A percentile compares a stretch with the other conserved stretches of the same genome.
These are phyloP conservation scores for Psittacus erithacus DNA, from an alignment of 2,113 vertebrate species.

Conservation along the genomic window DNA sequence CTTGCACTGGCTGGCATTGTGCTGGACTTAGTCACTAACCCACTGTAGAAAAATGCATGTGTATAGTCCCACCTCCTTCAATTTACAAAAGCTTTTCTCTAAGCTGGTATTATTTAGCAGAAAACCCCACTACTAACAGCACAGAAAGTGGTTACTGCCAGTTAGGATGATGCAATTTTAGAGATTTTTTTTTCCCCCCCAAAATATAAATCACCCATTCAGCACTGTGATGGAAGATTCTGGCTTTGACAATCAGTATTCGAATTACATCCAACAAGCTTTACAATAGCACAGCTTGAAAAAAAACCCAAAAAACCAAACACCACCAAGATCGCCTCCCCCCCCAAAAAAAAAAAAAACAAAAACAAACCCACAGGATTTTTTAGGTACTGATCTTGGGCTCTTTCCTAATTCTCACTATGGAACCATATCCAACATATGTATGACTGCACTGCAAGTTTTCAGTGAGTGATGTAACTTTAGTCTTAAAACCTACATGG, in stretches of 20 bases:
- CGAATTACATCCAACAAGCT: neutral
- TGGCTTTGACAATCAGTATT: neutral
- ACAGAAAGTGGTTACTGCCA: neutral
- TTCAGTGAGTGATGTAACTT: neutral
- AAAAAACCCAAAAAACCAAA: neutral
- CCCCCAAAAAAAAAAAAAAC: too few species aligned
- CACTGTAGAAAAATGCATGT: neutral
- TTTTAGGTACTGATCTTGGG: neutral
- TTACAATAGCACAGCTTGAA: neutral
- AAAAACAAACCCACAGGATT: neutral
- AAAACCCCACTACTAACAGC: neutral
- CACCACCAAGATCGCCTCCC: too few species aligned
- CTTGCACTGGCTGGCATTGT: neutral
- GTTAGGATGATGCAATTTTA: neutral
- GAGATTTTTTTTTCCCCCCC: neutral
- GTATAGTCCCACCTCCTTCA: neutral
- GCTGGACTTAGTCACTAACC: neutral
- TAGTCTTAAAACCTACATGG: neutral
- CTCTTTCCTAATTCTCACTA: neutral
- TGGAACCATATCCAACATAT: rapidly evolving
- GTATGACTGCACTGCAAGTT: neutral
- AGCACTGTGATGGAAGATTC: neutral
- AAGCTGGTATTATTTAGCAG: neutral
- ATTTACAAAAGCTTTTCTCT: neutral
- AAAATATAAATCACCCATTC: neutral